phyloP scores from a whole-genome alignment of 1,140 invertebrate species.

The Heliconius hermathena region DNA sequence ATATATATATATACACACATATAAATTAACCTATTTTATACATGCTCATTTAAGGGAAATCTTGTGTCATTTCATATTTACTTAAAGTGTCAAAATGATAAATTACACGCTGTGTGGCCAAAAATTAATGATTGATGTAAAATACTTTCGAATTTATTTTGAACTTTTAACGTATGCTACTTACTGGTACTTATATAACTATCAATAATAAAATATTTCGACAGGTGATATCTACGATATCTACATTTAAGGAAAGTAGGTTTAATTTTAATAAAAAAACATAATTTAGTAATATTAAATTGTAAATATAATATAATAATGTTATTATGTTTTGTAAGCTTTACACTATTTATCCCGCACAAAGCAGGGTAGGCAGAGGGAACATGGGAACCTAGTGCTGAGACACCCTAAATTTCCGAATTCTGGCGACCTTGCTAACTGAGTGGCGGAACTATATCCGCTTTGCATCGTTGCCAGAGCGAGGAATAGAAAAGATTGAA shows the following conservation, averaged over 20 bases:
- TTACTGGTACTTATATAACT: neutral
- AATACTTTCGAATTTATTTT: conserved; percentile 13
- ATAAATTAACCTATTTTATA: neutral
- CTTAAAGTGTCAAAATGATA: conserved; percentile 24
- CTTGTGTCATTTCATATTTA: conserved; percentile 6
- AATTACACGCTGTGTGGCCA: conserved; percentile 21
- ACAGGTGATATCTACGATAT: neutral
- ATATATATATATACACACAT: no score
- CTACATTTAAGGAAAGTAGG: neutral
- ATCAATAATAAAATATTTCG: neutral
- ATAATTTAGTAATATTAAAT: no score
- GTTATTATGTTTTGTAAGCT: no score
- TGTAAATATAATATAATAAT: no score
- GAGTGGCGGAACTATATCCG: no score
- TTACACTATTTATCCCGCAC: no score
- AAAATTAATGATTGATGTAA: conserved; percentile 25
- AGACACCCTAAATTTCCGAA: no score
- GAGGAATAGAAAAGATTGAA: no score
- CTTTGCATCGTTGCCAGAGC: no score
- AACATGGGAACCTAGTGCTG: no score
- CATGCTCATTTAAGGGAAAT: neutral
- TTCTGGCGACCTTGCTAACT: no score
- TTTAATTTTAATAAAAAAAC: neutral
- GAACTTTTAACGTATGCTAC: neutral
- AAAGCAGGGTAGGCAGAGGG: no score